These are phyloP conservation scores for Drosophila jambulina DNA, from an alignment of 1,140 invertebrate species.

Conservation along the genomic window DNA sequence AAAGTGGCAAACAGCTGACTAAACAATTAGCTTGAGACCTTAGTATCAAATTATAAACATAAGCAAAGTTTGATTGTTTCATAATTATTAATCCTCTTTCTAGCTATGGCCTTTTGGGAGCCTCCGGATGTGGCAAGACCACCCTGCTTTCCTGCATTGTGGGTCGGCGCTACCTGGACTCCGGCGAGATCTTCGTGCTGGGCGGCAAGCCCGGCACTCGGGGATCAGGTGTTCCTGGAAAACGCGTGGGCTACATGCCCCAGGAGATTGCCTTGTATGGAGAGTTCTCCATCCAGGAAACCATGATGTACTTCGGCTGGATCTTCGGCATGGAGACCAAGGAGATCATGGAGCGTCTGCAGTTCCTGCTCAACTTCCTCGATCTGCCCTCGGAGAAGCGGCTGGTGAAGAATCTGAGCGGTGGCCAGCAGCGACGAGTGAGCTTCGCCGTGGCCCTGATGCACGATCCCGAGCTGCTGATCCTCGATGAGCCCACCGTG, in stretches of 20 bases:
- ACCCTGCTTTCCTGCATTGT: slow-evolving; percentile 94
- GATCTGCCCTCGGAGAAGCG: slow-evolving; percentile 94
- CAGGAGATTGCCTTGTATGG: slow-evolving; percentile 97
- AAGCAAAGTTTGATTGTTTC: neutral
- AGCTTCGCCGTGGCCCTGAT: slow-evolving; percentile 96
- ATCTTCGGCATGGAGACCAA: slow-evolving; percentile 95
- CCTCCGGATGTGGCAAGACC: slow-evolving; percentile 94
- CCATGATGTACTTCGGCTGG: slow-evolving; percentile 98
- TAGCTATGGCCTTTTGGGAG: slow-evolving; percentile 93
- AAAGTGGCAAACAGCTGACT: neutral
- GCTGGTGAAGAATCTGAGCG: slow-evolving; percentile 95
- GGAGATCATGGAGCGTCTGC: slow-evolving; percentile 92
- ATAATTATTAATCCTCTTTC: neutral
- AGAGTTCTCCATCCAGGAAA: slow-evolving; percentile 97
- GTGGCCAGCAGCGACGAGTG: slow-evolving; percentile 96
- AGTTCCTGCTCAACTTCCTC: slow-evolving; percentile 95
- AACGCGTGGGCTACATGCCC: slow-evolving; percentile 93
- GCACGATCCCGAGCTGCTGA: slow-evolving; percentile 96
- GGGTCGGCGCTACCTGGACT: slow-evolving; percentile 90
- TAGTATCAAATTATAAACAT: neutral
- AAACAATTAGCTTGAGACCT: neutral
- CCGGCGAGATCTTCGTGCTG: slow-evolving; percentile 93
- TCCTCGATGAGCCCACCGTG: slow-evolving; percentile 97
- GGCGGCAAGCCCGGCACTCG: slow-evolving; percentile 93
- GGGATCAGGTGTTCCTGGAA: slow-evolving; percentile 94